phyloP scores from a whole-genome alignment of 2,113 vertebrate genomes.

The Morphnarchus princeps region DNA sequence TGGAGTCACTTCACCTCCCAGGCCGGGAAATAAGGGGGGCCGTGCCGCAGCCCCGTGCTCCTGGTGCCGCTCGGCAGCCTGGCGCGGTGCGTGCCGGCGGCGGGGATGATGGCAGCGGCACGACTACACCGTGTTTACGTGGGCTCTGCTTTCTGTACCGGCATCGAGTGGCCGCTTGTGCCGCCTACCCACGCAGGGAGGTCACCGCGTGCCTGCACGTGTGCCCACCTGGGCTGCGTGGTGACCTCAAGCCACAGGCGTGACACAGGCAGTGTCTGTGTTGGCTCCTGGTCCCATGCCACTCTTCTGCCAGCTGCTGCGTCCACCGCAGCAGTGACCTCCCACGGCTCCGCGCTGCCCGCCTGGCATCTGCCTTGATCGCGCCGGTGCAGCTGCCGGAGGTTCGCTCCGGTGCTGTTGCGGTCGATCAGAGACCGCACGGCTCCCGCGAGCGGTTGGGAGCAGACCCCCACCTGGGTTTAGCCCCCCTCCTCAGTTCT shows the following conservation, averaged over 20 bases:
- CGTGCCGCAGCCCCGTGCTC: rapidly evolving
- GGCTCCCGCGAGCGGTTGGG: neutral
- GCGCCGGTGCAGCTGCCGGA: rapidly evolving
- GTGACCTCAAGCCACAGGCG: neutral
- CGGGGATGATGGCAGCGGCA: neutral
- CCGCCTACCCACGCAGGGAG: neutral
- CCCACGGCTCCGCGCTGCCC: rapidly evolving
- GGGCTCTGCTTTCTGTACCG: neutral
- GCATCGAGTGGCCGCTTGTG: neutral
- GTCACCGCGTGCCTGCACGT: neutral
- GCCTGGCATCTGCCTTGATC: neutral
- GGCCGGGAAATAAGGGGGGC: neutral
- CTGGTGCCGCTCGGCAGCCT: neutral
- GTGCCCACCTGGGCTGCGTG: neutral
- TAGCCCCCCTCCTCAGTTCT: neutral
- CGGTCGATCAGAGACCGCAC: rapidly evolving
- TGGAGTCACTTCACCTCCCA: neutral
- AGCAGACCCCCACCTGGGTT: neutral
- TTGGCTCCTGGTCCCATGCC: rapidly evolving
- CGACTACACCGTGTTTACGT: neutral
- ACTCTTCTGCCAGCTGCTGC: rapidly evolving
- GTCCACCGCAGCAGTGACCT: neutral
- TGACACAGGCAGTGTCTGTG: neutral
- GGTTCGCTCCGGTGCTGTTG: rapidly evolving
- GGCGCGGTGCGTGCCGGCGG: rapidly evolving